Percentiles rank a stretch among this genome's conserved stretches.
phyloP scores from a whole-genome alignment of 2,797 vertebrate genomes.

The Melanogrammus aeglefinus region DNA sequence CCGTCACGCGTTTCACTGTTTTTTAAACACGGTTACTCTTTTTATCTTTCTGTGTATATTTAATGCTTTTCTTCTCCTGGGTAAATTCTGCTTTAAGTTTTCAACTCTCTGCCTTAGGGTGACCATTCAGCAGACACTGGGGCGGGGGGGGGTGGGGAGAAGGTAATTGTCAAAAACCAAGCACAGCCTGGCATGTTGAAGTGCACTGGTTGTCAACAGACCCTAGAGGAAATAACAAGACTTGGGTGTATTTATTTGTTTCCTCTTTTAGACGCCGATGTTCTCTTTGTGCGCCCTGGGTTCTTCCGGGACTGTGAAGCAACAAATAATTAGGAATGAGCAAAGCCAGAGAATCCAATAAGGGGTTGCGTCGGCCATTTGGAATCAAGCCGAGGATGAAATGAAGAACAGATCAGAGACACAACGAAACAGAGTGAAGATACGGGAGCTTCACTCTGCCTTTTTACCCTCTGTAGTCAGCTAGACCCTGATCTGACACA shows the following conservation, averaged over 20 bases:
- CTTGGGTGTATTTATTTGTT: conserved; percentile 21
- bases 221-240: conserved; percentile 21
- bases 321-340: conserved; percentile 28
- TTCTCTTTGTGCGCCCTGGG: conserved; percentile 24
- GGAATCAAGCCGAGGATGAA: conserved; percentile 27
- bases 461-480: no score
- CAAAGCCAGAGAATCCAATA: conserved; percentile 52
- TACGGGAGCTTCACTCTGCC: no score
- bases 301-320: no score
- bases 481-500: background rate
- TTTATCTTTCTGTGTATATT: conserved; percentile 20
- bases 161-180: conserved; percentile 20
- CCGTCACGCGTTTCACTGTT: no score
- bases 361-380: conserved; percentile 44
- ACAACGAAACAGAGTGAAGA: conserved; percentile 11
- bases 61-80: conserved; percentile 12
- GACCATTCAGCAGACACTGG: background rate
- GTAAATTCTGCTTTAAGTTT: conserved; percentile 1
- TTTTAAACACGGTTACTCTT: conserved; percentile 17
- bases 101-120: conserved; percentile 10
- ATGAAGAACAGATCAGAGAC: conserved; percentile 16
- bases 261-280: conserved; percentile 7
- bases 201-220: conserved; percentile 31
- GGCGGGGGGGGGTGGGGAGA: no score
- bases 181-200: conserved; percentile 7